Base-by-base conservation (phyloP, 2,797 vertebrate genomes). In the Hypotaenidia philippensis region DNA sequence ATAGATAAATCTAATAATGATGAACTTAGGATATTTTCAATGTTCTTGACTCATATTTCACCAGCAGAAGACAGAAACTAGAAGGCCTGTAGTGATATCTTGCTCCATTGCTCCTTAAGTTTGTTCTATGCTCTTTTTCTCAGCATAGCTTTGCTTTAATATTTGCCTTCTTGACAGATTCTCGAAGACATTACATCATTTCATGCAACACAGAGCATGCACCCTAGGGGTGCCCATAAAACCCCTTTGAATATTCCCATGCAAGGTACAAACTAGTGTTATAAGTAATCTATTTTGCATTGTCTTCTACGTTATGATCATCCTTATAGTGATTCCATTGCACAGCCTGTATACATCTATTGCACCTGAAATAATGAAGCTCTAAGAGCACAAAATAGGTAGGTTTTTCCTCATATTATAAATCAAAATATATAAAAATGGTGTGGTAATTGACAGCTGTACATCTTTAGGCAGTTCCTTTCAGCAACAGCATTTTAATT, bases 401-500 rank as follows among this genome's bases (percentile, higher is more conserved):
- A 34, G 19, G 6, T 27, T 63, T 90, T 85, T 57, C 31, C 17
- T 92, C 29, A 38, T 72, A 56, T 44, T 77, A 57, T 14, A 86
- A 93, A 90, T 63, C 31, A 82, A 82, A 90, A 83, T 40, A 82
- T 79, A 90, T 86, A 44, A 87, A 85, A 92, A 77, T 41, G 52
- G 38, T 66, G 11, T 13, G 44, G 83, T 38, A 95, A 90, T 20
- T 75, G 83, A 94, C 23, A 90, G 12, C 63, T 75, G 47, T 41
- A 72, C n/a, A 36, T 83, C 60, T 87, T 95, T 72, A 82, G 40
- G 22, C 59, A 79, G 26, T 85, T 94, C 40, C 21, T 85, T 90
- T 87, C 71, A 83, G 64, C 63, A 85, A 85, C 22, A 92, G 50
- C 69, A 81, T 94, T 94, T 97, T 91, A 93, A 92, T 94, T 76